Evolutionary conservation across 2,113 vertebrate species (phyloP), one percentile per base, ranked within the genome.

Genomic region (Heptranchias perlo): DNA sequence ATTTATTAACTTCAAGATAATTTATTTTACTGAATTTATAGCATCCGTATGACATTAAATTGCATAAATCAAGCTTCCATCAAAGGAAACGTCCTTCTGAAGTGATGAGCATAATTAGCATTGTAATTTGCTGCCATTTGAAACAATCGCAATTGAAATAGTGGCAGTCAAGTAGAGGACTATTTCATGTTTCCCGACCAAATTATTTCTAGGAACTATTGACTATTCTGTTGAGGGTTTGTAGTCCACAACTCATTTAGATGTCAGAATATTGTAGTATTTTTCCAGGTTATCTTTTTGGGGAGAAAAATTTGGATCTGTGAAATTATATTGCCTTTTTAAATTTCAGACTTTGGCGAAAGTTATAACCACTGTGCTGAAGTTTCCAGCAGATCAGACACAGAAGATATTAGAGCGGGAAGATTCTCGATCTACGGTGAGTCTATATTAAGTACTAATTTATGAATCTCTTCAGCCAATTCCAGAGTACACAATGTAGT

Each of bases 331-430:
- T 96, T 47, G 0, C 76, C 0, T 96, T 97, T 96, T 93, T 96
- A 89, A 65, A 94, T 96, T 96, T 95, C 96, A 99, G 99, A 99
- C 99, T 6, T 99, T 99, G 99, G 99, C 99, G 96, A 99, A 99
- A 97, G 99, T 99, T 96, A 99, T 99, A 96, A 99, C 99, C 65
- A 98, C 99, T 96, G 98, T 99, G 96, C 97, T 99, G 78, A 99
- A 98, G 97, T 99, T 99, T 96, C 98, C 99, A 96, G 98, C 98
- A 95, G 99, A 99, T 95, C 98, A 99, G 97, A 97, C 98, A 49
- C 98, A 99, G 97, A 99, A 99, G 96, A 99, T 99, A 97, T 97
- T 99, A 96, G 99, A 99, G 96, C 98, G 98, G 97, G 99, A 99
- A 98, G 98, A 99, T 96, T 97, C 98, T 44, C 98, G 98, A 96